These are phyloP conservation scores for Plecotus auritus DNA, from an alignment of 2,113 vertebrate species.

Conservation along the genomic window DNA sequence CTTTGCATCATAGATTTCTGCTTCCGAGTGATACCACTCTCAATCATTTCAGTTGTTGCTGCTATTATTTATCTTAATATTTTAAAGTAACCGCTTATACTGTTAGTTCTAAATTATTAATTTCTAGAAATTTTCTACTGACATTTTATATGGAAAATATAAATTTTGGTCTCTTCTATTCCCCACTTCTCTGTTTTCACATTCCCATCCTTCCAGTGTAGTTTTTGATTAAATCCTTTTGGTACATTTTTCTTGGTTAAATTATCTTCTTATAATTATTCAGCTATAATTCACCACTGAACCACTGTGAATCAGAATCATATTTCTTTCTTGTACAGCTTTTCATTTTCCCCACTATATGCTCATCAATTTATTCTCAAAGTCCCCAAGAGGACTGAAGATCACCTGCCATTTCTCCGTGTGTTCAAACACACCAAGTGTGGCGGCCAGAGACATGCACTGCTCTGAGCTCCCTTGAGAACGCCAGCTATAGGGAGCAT, in stretches of 20 bases:
- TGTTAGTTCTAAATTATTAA: background rate
- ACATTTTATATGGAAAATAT: background rate
- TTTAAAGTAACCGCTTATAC: background rate
- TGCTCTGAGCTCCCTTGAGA: background rate
- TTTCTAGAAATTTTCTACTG: background rate
- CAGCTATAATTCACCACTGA: conserved; percentile 1
- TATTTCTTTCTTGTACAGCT: conserved; percentile 1
- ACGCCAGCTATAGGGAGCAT: background rate
- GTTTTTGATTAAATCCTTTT: conserved; percentile 20
- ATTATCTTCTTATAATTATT: conserved; percentile 12
- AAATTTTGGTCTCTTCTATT: background rate
- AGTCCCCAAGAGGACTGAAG: background rate
- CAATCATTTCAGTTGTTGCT: background rate
- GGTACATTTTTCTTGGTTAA: background rate
- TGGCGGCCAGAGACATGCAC: too few relatives aligned
- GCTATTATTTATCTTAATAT: background rate
- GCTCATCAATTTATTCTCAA: background rate
- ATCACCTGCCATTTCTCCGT: background rate
- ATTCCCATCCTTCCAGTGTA: background rate
- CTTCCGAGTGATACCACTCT: background rate
- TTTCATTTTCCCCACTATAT: background rate
- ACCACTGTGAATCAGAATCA: background rate
- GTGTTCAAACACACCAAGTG: background rate
- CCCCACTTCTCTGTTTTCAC: background rate
- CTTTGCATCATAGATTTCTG: background rate